Base-by-base conservation (phyloP, 64 coral and sea anemone species). In the Orbicella faveolata region DNA sequence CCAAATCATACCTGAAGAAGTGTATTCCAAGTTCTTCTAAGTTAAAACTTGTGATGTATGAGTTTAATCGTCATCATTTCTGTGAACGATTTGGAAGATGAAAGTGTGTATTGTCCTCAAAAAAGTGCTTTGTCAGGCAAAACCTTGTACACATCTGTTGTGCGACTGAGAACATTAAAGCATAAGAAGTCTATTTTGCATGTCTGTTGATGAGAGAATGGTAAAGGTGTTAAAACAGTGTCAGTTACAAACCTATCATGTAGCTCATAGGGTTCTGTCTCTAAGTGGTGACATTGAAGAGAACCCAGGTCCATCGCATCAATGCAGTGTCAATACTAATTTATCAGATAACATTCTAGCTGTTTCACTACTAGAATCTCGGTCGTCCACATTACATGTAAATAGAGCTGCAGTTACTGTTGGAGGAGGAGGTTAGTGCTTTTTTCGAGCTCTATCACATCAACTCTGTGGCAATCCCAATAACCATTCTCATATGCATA, bases 281-380 rank as follows among this genome's bases (percentile, higher is more conserved):
- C 33, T 90, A 44, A 90, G 86, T 93, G 92, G 92, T 82, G 92
- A 89, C 83, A 51, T 93, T 61, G 85, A 93, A 81, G 41, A 69
- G 33, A 81, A 93, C 72, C 86, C 91, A 62, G 66, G 91, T 19
- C 91, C 77, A 53, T 16, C 30, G 16, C 63, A 81, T 87, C 75
- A 81, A 23, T 89, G 74, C 62, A 89, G 53, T 79, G 52, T 26
- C n/a, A 78, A 59, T 63, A 64, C 62, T 34, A 61, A 88, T 76
- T 83, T 83, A 83, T 51, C 70, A 78, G 21, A 30, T 51, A 79
- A 4, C 61, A 88, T 57, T 51, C 39, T 87, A 53, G 73, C 84
- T 80, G 20, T 76, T 30, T 93, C n/a, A 30, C 30, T 30, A 30
- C 30, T 30, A 30, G 30, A 30, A 30, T 30, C 30, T 30, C 30